Base-by-base conservation (phyloP, 2,888 invertebrate genomes). In the Eugnorisma glareosa region DNA sequence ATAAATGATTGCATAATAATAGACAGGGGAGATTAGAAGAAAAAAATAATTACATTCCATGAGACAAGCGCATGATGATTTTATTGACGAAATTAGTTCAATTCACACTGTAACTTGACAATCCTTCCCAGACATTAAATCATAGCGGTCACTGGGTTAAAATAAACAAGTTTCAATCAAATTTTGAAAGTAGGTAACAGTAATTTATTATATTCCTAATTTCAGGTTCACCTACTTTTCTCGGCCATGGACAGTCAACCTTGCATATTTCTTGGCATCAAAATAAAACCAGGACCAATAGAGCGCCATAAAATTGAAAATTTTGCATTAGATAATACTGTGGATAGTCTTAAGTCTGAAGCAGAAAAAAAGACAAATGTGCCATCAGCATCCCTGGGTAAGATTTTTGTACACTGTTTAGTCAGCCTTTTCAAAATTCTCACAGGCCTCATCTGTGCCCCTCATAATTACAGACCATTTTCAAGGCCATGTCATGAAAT, bases 261-360 rank as follows among this genome's bases (percentile, higher is more conserved):
- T 15, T 96, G 93, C 87, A 90, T 96, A 86, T 95, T 95, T 89
- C 91, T 96, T 82, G 96, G 96, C 3, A 93, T 97, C 40, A 96
- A 96, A 92, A 94, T 96, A 67, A 96, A 95, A 86, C 95, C 96
- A 57, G 96, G 96, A 3, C 96, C 96, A 0, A 94, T 96, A 79
- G 95, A 96, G 82, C 92, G 96, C 1, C 90, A 91, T 79, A 96
- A 95, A 87, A 84, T 98, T 64, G 97, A 97, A 80, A 97, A 97
- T 90, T 96, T 97, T 74, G 96, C 97, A 77, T 93, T 98, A 37
- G 97, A 98, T 68, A 97, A 96, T 51, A 98, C 97, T 89, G 97
- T 98, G 0, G 97, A 97, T 77, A 92, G 93, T 68, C 93, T 98
- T 4, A 97, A 97, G 94, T 92, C 91, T 76, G 97, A 97, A 91